A percentile compares a stretch with the other conserved stretches of the same genome.
Evolutionary conservation across 1,140 invertebrate genomes (phyloP).

Genomic region (Kradibia gibbosae): DNA sequence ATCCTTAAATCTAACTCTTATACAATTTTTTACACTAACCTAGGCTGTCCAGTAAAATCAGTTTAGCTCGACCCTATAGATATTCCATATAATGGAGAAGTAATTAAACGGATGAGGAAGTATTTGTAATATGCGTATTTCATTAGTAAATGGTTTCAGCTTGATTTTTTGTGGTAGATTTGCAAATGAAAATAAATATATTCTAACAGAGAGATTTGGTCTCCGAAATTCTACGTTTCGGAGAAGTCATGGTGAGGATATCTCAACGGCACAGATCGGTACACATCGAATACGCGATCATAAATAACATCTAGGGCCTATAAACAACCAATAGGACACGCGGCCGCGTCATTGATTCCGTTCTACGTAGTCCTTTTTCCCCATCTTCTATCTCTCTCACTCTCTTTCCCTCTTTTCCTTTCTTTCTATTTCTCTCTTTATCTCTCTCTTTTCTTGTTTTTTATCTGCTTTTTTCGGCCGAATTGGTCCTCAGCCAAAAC

Average conservation of each 20-base stretch:
- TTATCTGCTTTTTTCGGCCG: conserved; percentile 10
- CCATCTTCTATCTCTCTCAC: conserved; percentile 14
- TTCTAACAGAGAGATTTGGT: conserved; percentile 46
- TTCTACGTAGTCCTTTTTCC: not conserved
- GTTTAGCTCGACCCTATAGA: too few species aligned
- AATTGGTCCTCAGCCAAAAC: conserved; percentile 19
- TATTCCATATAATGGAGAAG: too few species aligned
- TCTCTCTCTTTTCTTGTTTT: not conserved
- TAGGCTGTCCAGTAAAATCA: too few species aligned
- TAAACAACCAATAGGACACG: conserved; percentile 35
- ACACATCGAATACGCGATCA: conserved; percentile 20
- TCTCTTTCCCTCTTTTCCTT: not conserved
- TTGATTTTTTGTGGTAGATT: not conserved
- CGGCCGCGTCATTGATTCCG: conserved; percentile 29
- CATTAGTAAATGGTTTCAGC: too few species aligned
- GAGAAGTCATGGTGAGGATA: conserved; percentile 19
- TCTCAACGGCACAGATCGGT: not conserved
- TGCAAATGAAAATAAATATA: conserved; percentile 48
- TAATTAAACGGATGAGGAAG: too few species aligned
- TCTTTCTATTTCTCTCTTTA: not conserved
- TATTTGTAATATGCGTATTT: too few species aligned
- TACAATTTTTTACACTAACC: too few species aligned
- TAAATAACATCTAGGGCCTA: conserved; percentile 36
- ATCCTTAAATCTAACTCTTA: too few species aligned
- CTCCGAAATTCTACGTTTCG: conserved; percentile 29